Evolutionary conservation across 1,140 invertebrate species (phyloP).

Genomic region (Glossosoma conforme): DNA sequence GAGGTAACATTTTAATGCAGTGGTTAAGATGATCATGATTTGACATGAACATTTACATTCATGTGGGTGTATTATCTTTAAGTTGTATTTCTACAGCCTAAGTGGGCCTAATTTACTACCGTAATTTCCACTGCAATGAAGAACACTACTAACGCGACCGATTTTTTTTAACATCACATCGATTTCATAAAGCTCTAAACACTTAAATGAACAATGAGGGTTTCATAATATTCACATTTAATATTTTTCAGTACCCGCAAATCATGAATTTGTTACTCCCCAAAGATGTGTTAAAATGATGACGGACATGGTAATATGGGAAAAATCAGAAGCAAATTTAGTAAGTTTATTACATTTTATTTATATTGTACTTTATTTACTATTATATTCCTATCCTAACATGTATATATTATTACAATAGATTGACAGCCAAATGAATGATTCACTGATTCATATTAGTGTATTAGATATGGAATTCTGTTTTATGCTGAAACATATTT

Average conservation of each 20-base stretch:
- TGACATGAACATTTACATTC: too few species aligned
- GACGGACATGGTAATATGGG: constrained; percentile 73
- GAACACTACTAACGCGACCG: too few species aligned
- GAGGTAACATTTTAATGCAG: too few species aligned
- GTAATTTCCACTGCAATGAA: too few species aligned
- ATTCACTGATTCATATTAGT: background rate
- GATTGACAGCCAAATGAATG: background rate
- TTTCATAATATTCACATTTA: too few species aligned
- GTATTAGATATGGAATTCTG: background rate
- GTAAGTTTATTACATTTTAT: constrained; percentile 41
- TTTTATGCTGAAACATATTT: background rate
- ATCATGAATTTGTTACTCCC: constrained; percentile 62
- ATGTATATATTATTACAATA: constrained; percentile 1
- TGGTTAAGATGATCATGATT: too few species aligned
- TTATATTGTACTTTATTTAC: constrained; percentile 3
- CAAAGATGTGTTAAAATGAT: constrained; percentile 64
- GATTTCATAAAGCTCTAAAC: too few species aligned
- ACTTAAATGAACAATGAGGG: too few species aligned
- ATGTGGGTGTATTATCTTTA: too few species aligned
- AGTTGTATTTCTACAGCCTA: too few species aligned
- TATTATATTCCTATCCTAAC: background rate
- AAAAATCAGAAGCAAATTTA: constrained; percentile 78
- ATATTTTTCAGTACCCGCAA: constrained; percentile 41
- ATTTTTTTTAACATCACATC: too few species aligned
- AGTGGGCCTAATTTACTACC: too few species aligned